Conservation (phyloP, 2,113 vertebrate genomes). For the Chaenocephalus aceratus region DNA sequence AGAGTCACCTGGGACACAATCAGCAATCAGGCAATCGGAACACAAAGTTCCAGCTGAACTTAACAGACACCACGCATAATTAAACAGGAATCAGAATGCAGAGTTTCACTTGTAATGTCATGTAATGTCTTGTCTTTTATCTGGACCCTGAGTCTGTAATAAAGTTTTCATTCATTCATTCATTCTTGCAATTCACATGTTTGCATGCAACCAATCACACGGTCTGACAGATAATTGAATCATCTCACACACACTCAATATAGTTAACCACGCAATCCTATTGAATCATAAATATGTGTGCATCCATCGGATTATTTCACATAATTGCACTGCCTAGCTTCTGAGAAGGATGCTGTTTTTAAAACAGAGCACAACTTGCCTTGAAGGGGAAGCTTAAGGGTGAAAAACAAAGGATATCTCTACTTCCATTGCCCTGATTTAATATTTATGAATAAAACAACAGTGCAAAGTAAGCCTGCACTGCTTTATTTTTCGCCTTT, state of each 20-base stretch:
- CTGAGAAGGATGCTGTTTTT: neutral
- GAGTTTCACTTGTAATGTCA: neutral
- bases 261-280: neutral
- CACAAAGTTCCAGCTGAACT: conserved; percentile 62
- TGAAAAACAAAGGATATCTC: neutral
- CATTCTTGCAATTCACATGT: neutral
- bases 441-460: neutral
- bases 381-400: neutral
- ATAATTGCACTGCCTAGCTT: too few species aligned
- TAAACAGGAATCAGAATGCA: conserved; percentile 21
- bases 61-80: conserved; percentile 41
- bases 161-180: too few species aligned
- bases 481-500: neutral
- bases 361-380: neutral
- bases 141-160: too few species aligned
- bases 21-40: conserved; percentile 59
- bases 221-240: neutral
- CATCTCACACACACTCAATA: neutral
- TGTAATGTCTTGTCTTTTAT: too few species aligned
- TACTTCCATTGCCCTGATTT: neutral
- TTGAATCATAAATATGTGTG: conserved; percentile 12
- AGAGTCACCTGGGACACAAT: conserved; percentile 57
- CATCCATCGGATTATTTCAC: conserved; percentile 6
- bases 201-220: neutral
- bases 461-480: neutral